A percentile compares a stretch with the other conserved stretches of the same genome.
These are phyloP conservation scores for Germaria angustata DNA, from an alignment of 2,888 invertebrate genomes.

Conservation along the genomic window DNA sequence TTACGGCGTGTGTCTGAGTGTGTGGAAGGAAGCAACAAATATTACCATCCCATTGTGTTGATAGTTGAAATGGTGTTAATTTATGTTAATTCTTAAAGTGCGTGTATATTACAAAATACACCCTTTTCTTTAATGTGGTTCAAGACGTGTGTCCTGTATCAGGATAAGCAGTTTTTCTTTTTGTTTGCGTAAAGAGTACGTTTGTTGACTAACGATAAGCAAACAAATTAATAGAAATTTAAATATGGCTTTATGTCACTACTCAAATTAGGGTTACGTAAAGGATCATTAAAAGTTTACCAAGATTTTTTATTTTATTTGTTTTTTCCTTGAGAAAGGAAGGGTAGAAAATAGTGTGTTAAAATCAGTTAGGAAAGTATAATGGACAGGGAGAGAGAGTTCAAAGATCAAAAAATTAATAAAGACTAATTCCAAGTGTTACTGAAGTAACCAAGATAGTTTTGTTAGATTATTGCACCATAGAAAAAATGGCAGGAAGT, in stretches of 20 bases:
- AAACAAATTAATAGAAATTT: constrained; percentile 61
- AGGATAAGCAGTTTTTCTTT: constrained; percentile 41
- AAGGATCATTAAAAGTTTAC: constrained; percentile 17
- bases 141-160: constrained; percentile 54
- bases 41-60: constrained; percentile 30
- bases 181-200: not conserved
- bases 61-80: constrained; percentile 49
- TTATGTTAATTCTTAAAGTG: constrained; percentile 50
- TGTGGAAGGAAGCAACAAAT: constrained; percentile 9
- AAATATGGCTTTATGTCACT: constrained; percentile 49
- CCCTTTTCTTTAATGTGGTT: constrained; percentile 25
- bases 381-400: too few relatives aligned
- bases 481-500: too few relatives aligned
- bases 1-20: not conserved
- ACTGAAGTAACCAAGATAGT: too few relatives aligned
- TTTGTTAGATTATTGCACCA: too few relatives aligned
- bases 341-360: not conserved
- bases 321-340: not conserved
- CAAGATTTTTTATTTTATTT: not conserved
- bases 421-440: too few relatives aligned
- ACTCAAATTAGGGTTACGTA: constrained; percentile 13
- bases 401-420: too few relatives aligned
- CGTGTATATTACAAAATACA: constrained; percentile 40
- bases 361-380: too few relatives aligned
- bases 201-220: constrained; percentile 7